A percentile compares a stretch with the other conserved stretches of the same genome.
Evolutionary conservation across 2,888 invertebrate genomes (phyloP).

Genomic region (Andricus quercusramuli): DNA sequence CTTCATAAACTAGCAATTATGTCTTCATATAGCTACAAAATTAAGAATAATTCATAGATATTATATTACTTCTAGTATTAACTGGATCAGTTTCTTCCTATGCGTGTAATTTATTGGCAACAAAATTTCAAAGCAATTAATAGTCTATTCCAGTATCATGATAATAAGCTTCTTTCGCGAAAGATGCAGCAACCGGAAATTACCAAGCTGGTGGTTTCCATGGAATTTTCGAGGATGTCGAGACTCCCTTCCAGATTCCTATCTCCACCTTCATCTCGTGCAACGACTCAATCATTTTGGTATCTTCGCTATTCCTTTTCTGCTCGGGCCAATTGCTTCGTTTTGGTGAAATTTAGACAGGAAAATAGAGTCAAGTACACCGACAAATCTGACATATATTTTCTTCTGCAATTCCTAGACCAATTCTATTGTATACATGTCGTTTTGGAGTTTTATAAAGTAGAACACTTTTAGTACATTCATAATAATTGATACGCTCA

Average conservation of each 20-base stretch:
- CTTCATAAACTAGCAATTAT: no score
- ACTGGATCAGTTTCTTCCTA: no score
- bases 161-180: background rate
- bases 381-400: background rate
- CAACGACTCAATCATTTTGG: slow-evolving; percentile 33
- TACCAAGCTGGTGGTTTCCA: slow-evolving; percentile 7
- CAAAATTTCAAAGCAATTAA: background rate
- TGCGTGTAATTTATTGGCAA: background rate
- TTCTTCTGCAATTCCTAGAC: background rate
- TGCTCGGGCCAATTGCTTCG: slow-evolving; percentile 12
- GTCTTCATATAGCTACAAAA: no score
- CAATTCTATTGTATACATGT: background rate
- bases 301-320: slow-evolving; percentile 34
- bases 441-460: background rate
- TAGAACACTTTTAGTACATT: background rate
- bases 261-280: slow-evolving; percentile 40
- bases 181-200: background rate
- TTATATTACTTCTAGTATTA: no score
- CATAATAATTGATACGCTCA: background rate
- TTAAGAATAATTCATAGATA: no score
- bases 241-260: slow-evolving; percentile 24
- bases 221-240: slow-evolving; percentile 38
- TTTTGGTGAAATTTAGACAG: slow-evolving; percentile 9
- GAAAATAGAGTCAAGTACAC: slow-evolving; percentile 11
- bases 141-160: background rate